phyloP scores from a whole-genome alignment of 2,797 vertebrate species.

The Spondyliosoma cantharus region DNA sequence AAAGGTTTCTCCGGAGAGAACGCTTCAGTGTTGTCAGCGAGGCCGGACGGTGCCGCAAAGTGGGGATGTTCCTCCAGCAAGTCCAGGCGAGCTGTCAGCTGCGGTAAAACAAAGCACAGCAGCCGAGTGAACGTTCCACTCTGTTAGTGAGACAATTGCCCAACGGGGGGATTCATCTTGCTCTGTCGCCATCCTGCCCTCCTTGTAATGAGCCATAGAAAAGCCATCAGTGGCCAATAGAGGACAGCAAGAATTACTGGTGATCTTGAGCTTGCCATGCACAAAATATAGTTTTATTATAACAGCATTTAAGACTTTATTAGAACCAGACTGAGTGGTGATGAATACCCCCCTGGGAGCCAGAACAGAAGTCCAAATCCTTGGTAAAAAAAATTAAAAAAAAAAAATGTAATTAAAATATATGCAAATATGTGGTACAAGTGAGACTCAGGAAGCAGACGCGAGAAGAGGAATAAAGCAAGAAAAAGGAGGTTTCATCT shows the following conservation, averaged over 20 bases:
- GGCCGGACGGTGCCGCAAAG: conserved; percentile 57
- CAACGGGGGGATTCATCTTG: conserved; percentile 63
- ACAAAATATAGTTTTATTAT: conserved; percentile 61
- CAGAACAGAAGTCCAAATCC: conserved; percentile 39
- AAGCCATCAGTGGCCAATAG: conserved; percentile 67
- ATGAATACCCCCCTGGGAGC: conserved; percentile 45
- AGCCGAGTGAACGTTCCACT: conserved; percentile 60
- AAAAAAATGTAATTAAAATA: conserved; percentile 30
- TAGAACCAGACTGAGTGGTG: conserved; percentile 34
- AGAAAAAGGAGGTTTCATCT: conserved; percentile 26
- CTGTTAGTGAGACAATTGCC: conserved; percentile 65
- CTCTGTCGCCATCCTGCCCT: conserved; percentile 58
- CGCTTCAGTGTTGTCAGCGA: conserved; percentile 59
- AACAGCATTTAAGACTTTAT: conserved; percentile 56
- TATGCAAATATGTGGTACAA: conserved; percentile 35
- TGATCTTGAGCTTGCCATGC: conserved; percentile 56
- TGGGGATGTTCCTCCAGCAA: conserved; percentile 73
- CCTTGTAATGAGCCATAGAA: conserved; percentile 73
- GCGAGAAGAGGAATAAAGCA: conserved; percentile 17
- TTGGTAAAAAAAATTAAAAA: conserved; percentile 16
- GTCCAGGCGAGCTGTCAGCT: conserved; percentile 83
- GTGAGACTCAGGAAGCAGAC: conserved; percentile 9
- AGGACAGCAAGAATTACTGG: conserved; percentile 66
- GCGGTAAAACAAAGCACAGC: conserved; percentile 68
- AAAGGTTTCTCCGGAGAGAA: conserved; percentile 73